These are phyloP conservation scores for Synanthedon andrenaeformis DNA, from an alignment of 2,888 invertebrate species.

Conservation along the genomic window DNA sequence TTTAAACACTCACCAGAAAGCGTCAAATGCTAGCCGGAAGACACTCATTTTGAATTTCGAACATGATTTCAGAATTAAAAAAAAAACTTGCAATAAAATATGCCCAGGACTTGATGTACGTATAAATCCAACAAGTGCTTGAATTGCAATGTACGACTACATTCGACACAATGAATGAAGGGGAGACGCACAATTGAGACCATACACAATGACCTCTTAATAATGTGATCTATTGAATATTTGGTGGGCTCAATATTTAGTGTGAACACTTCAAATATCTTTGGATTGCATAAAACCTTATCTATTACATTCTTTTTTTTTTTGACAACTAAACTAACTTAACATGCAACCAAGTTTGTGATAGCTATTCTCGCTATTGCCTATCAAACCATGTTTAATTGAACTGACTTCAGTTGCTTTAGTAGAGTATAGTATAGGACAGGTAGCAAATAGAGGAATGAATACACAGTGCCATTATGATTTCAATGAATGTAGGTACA, in stretches of 20 bases:
- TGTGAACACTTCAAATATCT: background rate
- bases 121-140: constrained; percentile 32
- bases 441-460: no score
- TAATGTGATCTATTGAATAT: constrained; percentile 9
- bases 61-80: background rate
- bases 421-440: no score
- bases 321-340: no score
- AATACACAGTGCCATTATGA: no score
- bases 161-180: constrained; percentile 33
- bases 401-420: no score
- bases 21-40: constrained; percentile 27
- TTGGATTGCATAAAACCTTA: no score
- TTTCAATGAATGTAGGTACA: no score
- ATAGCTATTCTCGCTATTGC: no score
- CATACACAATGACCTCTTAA: constrained; percentile 28
- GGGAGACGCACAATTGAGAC: constrained; percentile 43
- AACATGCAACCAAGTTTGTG: no score
- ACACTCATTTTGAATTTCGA: constrained; percentile 29
- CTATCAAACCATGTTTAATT: no score
- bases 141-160: constrained; percentile 33
- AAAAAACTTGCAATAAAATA: constrained; percentile 3
- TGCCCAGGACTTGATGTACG: constrained; percentile 4
- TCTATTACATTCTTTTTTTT: no score
- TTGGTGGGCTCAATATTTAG: background rate
- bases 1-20: constrained; percentile 42